Percentiles rank a stretch among this genome's conserved stretches.
Conservation (phyloP, 2,888 invertebrate genomes). For the Nycteola revayana region DNA sequence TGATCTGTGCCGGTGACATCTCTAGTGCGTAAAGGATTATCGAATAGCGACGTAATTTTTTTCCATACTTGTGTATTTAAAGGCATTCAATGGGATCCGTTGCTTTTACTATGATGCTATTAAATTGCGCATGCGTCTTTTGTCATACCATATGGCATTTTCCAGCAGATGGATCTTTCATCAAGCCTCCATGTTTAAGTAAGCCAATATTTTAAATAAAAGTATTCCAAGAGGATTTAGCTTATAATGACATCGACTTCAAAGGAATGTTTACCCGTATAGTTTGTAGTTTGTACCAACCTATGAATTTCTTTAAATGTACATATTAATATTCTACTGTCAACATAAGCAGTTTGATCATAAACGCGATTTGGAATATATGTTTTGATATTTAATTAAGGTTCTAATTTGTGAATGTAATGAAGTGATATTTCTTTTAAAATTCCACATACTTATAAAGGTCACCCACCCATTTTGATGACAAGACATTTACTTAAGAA, state of each 20-base stretch:
- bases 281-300: no score
- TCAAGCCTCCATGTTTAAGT: constrained; percentile 49
- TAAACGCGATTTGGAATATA: no score
- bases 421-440: no score
- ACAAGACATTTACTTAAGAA: no score
- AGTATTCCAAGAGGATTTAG: no score
- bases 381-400: no score
- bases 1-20: constrained; percentile 79
- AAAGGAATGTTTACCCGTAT: constrained; percentile 21
- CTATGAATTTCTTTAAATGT: no score
- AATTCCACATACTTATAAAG: no score
- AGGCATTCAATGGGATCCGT: constrained; percentile 61
- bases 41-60: constrained; percentile 78
- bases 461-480: no score
- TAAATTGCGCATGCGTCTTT: constrained; percentile 79
- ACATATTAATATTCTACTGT: no score
- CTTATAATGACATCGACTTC: constrained; percentile 17
- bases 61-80: constrained; percentile 52
- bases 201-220: constrained; percentile 48
- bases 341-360: no score
- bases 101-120: constrained; percentile 75
- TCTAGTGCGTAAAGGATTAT: constrained; percentile 79
- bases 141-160: constrained; percentile 75
- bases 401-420: no score
- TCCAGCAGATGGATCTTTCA: constrained; percentile 74